Evolutionary conservation across 2,888 invertebrate genomes (phyloP).

Genomic region (Euphydryas editha): DNA sequence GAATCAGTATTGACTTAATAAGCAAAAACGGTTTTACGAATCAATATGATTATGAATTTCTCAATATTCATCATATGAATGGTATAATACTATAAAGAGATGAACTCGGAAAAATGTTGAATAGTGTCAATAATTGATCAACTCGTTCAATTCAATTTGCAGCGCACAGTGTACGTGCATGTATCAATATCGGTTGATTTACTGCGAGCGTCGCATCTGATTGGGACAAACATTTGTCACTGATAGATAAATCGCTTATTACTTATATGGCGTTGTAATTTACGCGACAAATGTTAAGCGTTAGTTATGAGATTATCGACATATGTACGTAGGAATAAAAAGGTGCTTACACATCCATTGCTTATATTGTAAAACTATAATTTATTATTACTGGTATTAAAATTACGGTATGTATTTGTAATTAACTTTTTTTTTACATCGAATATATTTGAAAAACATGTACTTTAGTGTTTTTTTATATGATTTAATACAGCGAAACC

Average conservation of each 20-base stretch:
- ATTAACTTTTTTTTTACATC: background rate
- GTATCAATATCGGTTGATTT: conserved; percentile 28
- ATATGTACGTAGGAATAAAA: background rate
- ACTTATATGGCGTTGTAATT: conserved; percentile 1
- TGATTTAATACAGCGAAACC: conserved; percentile 66
- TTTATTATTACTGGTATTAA: no score
- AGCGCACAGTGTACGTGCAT: conserved; percentile 18
- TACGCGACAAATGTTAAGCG: background rate
- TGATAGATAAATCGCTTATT: conserved; percentile 25
- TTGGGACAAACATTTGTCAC: conserved; percentile 27
- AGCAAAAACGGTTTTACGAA: no score
- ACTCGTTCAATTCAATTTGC: conserved; percentile 6
- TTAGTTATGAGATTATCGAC: background rate
- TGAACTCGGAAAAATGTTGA: background rate
- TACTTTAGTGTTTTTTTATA: conserved; percentile 52
- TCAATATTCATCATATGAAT: background rate
- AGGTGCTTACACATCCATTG: no score
- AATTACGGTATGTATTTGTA: no score
- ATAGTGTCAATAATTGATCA: background rate
- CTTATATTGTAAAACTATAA: no score
- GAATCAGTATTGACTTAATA: no score
- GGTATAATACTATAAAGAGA: background rate
- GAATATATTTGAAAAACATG: background rate
- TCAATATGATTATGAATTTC: background rate
- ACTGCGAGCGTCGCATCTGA: conserved; percentile 23